phyloP scores from a whole-genome alignment of 2,888 invertebrate species.

The Eupithecia subumbrata region DNA sequence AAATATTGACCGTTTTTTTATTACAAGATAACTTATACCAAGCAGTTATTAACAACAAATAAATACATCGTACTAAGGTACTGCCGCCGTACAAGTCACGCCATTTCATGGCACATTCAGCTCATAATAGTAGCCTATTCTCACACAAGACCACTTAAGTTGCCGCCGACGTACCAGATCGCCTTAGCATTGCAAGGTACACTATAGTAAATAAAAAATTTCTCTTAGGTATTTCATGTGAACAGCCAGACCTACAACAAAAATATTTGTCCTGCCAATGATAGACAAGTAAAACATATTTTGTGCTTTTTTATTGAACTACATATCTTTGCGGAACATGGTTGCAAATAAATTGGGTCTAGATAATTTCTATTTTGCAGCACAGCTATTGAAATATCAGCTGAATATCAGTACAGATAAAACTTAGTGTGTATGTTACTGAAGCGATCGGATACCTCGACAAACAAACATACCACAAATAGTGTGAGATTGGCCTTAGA shows the following conservation, averaged over 20 bases:
- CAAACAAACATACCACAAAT: not conserved
- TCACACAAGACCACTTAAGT: not conserved
- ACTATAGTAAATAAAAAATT: not conserved
- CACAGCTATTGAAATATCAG: not conserved
- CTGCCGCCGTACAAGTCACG: slow-evolving; percentile 48
- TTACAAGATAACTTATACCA: slow-evolving; percentile 78
- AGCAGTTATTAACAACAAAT: slow-evolving; percentile 72
- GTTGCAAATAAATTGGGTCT: not conserved
- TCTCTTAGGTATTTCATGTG: not conserved
- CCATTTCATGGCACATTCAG: slow-evolving; percentile 36
- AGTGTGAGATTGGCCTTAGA: not conserved
- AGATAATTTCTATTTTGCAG: not conserved
- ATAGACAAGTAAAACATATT: not conserved
- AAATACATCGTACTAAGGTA: slow-evolving; percentile 57
- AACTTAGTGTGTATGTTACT: not conserved
- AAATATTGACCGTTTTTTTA: slow-evolving; percentile 57
- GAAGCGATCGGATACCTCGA: not conserved
- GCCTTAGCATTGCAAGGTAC: not conserved
- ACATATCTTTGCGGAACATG: not conserved
- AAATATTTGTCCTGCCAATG: not conserved
- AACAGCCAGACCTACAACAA: not conserved
- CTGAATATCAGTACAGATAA: not conserved
- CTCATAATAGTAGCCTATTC: slow-evolving; percentile 10
- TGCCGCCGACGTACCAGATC: not conserved
- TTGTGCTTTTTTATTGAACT: not conserved